Percentiles rank a stretch among this genome's conserved stretches.
These are phyloP conservation scores for Theristicus caerulescens DNA, from an alignment of 2,113 vertebrate species.

Conservation along the genomic window DNA sequence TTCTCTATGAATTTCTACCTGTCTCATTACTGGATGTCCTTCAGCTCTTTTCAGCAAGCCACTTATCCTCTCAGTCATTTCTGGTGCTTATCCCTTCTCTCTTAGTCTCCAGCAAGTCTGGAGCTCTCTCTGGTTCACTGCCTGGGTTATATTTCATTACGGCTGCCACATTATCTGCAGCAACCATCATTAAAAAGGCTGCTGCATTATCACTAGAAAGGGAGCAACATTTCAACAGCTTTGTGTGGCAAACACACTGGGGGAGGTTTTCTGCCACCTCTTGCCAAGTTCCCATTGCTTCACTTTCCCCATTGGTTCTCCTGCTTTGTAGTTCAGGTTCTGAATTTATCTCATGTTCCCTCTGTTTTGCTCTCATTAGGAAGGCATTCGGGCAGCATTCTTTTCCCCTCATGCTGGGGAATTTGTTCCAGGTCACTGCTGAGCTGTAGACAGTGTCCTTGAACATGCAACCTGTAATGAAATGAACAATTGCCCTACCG, in stretches of 20 bases:
- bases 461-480: not conserved
- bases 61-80: not conserved
- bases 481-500: not conserved
- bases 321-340: not conserved
- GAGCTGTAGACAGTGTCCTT: not conserved
- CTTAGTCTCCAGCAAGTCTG: constrained; percentile 31
- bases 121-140: constrained; percentile 30
- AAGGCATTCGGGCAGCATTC: not conserved
- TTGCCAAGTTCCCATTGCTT: not conserved
- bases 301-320: not conserved
- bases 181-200: constrained; percentile 2
- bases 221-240: not conserved
- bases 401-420: not conserved
- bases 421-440: constrained; percentile 11
- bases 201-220: not conserved
- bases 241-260: not conserved
- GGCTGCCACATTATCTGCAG: not conserved
- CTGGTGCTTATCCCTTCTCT: not conserved
- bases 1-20: not conserved
- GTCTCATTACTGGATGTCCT: not conserved
- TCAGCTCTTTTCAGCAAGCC: not conserved
- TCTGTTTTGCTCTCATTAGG: constrained; percentile 16
- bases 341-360: not conserved
- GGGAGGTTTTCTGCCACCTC: not conserved
- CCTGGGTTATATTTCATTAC: not conserved